Percentiles rank a stretch among this genome's conserved stretches.
Conservation (phyloP, 1,140 invertebrate genomes). For the Chionoecetes opilio region DNA sequence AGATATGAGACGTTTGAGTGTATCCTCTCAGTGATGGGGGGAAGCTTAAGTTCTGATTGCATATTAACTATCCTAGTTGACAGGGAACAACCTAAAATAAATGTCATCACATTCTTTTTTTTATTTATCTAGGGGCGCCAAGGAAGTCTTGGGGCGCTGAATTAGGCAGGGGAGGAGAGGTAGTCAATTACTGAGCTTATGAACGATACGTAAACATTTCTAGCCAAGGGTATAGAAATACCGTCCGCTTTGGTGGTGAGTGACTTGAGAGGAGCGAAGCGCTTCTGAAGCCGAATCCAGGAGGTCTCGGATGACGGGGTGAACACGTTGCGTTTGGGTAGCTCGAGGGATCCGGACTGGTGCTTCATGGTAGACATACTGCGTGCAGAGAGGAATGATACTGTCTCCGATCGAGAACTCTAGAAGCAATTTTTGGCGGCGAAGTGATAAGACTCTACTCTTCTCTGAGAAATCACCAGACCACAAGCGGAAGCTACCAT, state of each 20-base stretch:
- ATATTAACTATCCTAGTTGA: slow-evolving; percentile 27
- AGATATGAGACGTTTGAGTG: slow-evolving; percentile 15
- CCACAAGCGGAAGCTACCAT: neutral
- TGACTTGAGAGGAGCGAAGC: neutral
- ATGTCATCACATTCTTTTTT: neutral
- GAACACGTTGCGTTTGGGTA: neutral
- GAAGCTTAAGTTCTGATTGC: slow-evolving; percentile 41
- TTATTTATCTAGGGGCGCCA: neutral
- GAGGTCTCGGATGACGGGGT: slow-evolving; percentile 13
- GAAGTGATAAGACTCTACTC: neutral
- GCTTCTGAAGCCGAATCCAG: neutral
- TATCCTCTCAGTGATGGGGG: slow-evolving; percentile 36
- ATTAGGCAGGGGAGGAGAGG: neutral
- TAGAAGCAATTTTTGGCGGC: neutral
- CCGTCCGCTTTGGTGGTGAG: neutral
- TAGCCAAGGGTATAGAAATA: slow-evolving; percentile 1
- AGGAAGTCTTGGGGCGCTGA: neutral
- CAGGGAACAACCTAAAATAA: slow-evolving; percentile 8
- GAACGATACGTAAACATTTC: too few relatives aligned
- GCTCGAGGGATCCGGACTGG: neutral
- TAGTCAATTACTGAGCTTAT: neutral
- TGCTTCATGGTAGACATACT: neutral
- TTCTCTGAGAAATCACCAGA: slow-evolving; percentile 22
- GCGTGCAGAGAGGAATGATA: too few relatives aligned
- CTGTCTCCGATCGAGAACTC: neutral